Base-by-base conservation (phyloP, 2,888 invertebrate species). In the Ennomos quercinarius region DNA sequence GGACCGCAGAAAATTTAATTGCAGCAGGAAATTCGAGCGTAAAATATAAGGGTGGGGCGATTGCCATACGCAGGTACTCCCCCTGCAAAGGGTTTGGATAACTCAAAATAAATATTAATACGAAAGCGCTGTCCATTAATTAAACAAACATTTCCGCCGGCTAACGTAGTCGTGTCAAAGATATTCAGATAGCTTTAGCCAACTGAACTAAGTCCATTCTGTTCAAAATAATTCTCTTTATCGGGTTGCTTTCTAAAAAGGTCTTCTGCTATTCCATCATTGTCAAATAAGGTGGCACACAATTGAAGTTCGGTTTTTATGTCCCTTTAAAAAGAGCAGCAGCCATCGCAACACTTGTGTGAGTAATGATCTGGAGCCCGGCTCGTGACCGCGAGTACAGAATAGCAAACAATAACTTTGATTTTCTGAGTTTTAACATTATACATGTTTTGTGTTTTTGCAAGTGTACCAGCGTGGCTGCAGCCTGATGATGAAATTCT, bases 1-100 rank as follows among this genome's bases (percentile, higher is more conserved):
- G 59, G 50, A 57, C 58, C 63, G 81, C 78, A 76, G 77, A 80
- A 76, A 78, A 78, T 84, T 86, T 87, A 87, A 87, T 87, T 87
- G 81, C 81, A 67, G 71, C 70, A 74, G 71, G 74, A 74, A 71
- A 71, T 66, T 61, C 50, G 53, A 54, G 61, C 51, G 61, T 63
- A 51, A 60, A 58, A 52, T 56, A 45, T 46, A 59, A 57, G 61
- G 57, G 62, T 54, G 52, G n/a, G 44, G 51, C 53, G 53, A 39
- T 10, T 37, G 34, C 13, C 45, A 38, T 50, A 40, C 50, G 34
- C 38, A 27, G 43, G 42, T 38, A 52, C 40, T 10, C 35, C 46
- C 40, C 49, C 27, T 40, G 43, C 48, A 43, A 51, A 46, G 41
- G 43, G 54, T 51, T 61, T 45, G n/a, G n/a, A n/a, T n/a, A n/a